Conservation (phyloP, 2,888 invertebrate species). For the Venustoraphidia nigricollis region DNA sequence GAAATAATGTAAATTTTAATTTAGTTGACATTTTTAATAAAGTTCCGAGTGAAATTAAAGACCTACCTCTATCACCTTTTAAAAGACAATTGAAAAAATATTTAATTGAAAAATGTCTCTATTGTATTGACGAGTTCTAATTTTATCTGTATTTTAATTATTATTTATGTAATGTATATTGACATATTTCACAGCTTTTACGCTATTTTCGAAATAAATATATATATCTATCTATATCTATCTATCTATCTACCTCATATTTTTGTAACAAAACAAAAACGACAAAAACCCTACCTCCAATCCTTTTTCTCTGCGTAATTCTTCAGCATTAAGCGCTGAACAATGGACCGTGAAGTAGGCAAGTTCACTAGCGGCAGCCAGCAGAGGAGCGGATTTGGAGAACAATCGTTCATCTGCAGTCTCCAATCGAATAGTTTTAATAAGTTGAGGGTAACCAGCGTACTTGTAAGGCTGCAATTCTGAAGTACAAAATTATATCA, state of each 20-base stretch:
- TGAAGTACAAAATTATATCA: conserved; percentile 21
- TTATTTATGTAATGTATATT: too few species aligned
- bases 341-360: conserved; percentile 94
- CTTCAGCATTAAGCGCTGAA: conserved; percentile 95
- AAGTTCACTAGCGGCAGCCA: conserved; percentile 86
- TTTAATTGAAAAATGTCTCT: too few species aligned
- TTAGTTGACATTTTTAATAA: too few species aligned
- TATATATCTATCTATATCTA: too few species aligned
- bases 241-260: neutral
- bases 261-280: neutral
- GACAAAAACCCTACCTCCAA: conserved; percentile 57
- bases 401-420: conserved; percentile 87
- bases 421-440: conserved; percentile 89
- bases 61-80: too few species aligned
- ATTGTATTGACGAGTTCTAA: too few species aligned
- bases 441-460: conserved; percentile 94
- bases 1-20: too few species aligned
- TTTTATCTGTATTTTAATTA: too few species aligned
- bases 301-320: conserved; percentile 85
- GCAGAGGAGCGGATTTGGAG: conserved; percentile 63
- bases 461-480: conserved; percentile 94
- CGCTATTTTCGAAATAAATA: too few species aligned
- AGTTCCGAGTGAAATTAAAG: too few species aligned
- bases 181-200: too few species aligned
- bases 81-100: too few species aligned